Percentiles rank a stretch among this genome's conserved stretches.
Conservation (phyloP, 2,797 vertebrate species). For the Glyptemys insculpta region DNA sequence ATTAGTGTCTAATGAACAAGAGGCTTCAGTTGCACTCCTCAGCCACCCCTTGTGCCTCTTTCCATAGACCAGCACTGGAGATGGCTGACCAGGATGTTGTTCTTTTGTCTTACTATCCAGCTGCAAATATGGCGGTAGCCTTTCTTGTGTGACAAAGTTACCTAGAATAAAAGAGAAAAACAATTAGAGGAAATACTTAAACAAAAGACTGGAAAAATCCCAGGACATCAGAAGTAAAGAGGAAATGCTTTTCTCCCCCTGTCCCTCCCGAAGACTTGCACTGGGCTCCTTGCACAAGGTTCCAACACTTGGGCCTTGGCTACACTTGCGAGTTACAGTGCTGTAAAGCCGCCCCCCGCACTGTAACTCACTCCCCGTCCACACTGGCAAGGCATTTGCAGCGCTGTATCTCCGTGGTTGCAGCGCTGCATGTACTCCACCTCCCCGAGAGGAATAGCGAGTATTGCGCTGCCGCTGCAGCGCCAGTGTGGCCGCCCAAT, state of each 20-base stretch:
- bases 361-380: too few species aligned
- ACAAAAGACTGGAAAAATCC: not conserved
- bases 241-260: not conserved
- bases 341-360: too few species aligned
- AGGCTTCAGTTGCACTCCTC: not conserved
- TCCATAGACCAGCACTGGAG: fast-evolving
- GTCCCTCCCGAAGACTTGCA: too few species aligned
- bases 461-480: too few species aligned
- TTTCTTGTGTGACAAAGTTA: not conserved
- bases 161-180: not conserved
- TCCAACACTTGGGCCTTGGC: not conserved
- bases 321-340: too few species aligned
- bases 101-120: fast-evolving
- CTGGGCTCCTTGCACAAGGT: not conserved
- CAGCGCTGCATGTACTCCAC: too few species aligned
- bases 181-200: not conserved
- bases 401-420: too few species aligned
- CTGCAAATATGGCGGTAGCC: too few species aligned
- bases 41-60: fast-evolving
- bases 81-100: fast-evolving
- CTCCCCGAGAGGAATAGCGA: too few species aligned
- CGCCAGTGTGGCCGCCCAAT: too few species aligned
- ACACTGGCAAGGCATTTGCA: too few species aligned
- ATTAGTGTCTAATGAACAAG: fast-evolving
- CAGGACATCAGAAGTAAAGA: fast-evolving